A percentile compares a stretch with the other conserved stretches of the same genome.
Evolutionary conservation across 2,113 vertebrate genomes (phyloP).

Genomic region (Pleuronectes platessa): DNA sequence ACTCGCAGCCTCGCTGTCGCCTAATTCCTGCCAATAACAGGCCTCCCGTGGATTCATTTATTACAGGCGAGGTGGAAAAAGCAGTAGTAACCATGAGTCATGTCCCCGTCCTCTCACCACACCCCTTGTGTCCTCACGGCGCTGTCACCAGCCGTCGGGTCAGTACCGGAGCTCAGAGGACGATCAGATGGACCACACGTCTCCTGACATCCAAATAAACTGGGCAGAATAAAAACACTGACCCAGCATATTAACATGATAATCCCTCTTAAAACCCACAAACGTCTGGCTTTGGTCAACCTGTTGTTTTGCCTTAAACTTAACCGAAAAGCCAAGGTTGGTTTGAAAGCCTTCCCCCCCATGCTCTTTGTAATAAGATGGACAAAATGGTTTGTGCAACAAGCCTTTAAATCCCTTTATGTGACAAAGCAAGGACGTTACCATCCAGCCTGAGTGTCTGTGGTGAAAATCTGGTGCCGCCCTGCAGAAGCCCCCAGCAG

Average conservation of each 20-base stretch:
- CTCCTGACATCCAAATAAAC: neutral
- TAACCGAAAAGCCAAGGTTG: no score
- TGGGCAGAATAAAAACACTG: neutral
- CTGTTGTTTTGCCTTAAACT: no score
- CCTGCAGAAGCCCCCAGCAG: constrained; percentile 62
- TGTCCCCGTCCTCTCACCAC: constrained; percentile 27
- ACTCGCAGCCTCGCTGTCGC: constrained; percentile 31
- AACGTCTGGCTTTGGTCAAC: no score
- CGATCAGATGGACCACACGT: neutral
- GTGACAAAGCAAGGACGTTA: constrained; percentile 18
- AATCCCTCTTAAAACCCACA: no score
- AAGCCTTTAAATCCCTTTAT: neutral
- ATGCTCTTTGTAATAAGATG: no score
- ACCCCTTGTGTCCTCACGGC: neutral
- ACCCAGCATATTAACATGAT: no score
- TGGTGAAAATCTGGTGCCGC: constrained; percentile 43
- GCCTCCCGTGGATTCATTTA: constrained; percentile 47
- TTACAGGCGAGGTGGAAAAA: constrained; percentile 49
- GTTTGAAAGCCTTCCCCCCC: no score
- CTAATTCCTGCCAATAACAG: constrained; percentile 38
- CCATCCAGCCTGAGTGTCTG: constrained; percentile 31
- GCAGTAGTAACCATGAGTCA: constrained; percentile 57
- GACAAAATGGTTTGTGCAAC: no score
- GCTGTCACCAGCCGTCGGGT: neutral
- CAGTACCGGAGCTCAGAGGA: neutral